Evolutionary conservation across 2,888 invertebrate species (phyloP).

Genomic region (Drosophila maculinotata): DNA sequence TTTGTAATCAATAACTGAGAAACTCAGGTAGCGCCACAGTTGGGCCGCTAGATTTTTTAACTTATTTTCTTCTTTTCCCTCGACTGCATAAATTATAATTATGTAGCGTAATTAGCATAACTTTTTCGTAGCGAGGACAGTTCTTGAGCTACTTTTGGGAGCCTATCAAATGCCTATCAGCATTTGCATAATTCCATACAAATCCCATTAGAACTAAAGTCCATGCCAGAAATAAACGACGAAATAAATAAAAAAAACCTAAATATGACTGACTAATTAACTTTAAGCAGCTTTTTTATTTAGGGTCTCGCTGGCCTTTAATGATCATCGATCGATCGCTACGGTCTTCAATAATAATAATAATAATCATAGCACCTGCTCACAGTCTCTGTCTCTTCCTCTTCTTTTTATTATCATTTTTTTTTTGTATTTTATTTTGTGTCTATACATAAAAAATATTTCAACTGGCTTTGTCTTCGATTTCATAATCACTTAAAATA

Average conservation of each 20-base stretch:
- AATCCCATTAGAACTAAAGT: conserved; percentile 65
- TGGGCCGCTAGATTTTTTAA: conserved; percentile 18
- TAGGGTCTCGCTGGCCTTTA: conserved; percentile 11
- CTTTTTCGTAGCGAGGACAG: conserved; percentile 41
- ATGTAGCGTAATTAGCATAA: conserved; percentile 68
- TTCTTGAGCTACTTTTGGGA: conserved; percentile 19
- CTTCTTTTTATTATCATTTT: not conserved
- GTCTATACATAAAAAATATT: conserved; percentile 38
- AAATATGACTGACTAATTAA: conserved; percentile 78
- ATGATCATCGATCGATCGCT: conserved; percentile 37
- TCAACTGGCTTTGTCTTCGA: conserved; percentile 49
- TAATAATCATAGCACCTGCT: conserved; percentile 62
- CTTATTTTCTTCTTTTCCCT: conserved; percentile 8
- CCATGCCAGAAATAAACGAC: conserved; percentile 36
- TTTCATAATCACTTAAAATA: conserved; percentile 68
- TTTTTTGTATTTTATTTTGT: not conserved
- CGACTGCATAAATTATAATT: conserved; percentile 48
- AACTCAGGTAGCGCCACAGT: too few species aligned
- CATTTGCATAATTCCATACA: conserved; percentile 76
- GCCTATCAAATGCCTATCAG: conserved; percentile 75
- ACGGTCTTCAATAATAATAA: conserved; percentile 38
- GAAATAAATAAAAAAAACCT: conserved; percentile 1
- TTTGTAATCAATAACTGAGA: conserved; percentile 70
- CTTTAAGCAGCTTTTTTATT: conserved; percentile 55
- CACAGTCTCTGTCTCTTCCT: not conserved